Evolutionary conservation across 2,888 invertebrate genomes (phyloP).

Genomic region (Andrena haemorrhoa): DNA sequence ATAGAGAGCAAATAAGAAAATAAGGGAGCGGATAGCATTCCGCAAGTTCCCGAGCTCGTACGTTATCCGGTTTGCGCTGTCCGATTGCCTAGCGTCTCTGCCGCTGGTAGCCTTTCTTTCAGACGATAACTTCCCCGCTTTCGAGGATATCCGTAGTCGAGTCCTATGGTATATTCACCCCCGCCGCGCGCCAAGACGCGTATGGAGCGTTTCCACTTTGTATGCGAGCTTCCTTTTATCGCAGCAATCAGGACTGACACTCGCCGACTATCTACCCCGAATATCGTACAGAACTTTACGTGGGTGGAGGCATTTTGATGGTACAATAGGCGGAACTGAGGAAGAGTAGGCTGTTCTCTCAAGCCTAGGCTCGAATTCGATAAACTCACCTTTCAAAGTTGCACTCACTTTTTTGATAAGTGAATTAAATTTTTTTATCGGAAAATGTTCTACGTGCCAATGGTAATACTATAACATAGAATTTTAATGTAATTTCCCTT

Average conservation of each 20-base stretch:
- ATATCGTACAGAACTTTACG: conserved; percentile 24
- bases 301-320: not conserved
- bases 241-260: conserved; percentile 9
- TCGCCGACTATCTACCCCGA: not conserved
- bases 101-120: conserved; percentile 47
- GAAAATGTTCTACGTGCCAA: too few species aligned
- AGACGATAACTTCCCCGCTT: conserved; percentile 46
- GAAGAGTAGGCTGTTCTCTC: too few species aligned
- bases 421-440: too few species aligned
- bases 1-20: conserved; percentile 64
- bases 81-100: conserved; percentile 47
- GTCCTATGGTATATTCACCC: conserved; percentile 5
- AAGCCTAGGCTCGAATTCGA: too few species aligned
- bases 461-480: too few species aligned
- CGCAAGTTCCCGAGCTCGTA: conserved; percentile 61
- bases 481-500: too few species aligned
- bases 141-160: conserved; percentile 16
- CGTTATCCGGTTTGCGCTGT: conserved; percentile 55
- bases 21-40: conserved; percentile 58
- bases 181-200: not conserved
- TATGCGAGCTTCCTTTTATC: conserved; percentile 36
- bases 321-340: not conserved
- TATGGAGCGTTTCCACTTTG: conserved; percentile 18
- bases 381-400: too few species aligned
- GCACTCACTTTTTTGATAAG: too few species aligned